Conservation (phyloP, 2,888 invertebrate species). For the Heliconius erato region DNA sequence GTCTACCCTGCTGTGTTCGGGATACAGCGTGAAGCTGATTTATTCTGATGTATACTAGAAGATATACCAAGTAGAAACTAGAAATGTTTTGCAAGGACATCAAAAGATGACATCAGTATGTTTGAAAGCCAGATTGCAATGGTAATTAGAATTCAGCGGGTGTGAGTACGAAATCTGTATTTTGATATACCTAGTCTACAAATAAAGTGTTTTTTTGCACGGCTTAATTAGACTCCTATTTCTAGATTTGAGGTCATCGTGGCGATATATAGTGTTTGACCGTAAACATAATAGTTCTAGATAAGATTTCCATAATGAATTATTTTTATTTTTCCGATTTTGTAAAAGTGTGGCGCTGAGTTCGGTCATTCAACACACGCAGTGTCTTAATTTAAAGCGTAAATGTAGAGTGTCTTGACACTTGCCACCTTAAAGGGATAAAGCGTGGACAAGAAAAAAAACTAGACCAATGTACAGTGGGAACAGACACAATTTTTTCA, state of each 20-base stretch:
- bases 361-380: too few species aligned
- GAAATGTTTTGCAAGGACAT: neutral
- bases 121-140: constrained; percentile 13
- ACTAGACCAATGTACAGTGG: too few species aligned
- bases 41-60: neutral
- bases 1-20: too few species aligned
- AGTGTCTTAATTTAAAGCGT: too few species aligned
- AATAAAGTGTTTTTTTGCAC: neutral
- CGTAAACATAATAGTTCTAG: neutral
- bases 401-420: too few species aligned
- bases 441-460: too few species aligned
- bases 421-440: too few species aligned
- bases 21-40: too few species aligned
- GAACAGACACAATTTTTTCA: too few species aligned
- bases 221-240: neutral
- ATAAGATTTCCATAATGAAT: too few species aligned
- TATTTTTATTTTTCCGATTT: too few species aligned
- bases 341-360: too few species aligned
- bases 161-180: neutral
- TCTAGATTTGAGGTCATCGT: neutral
- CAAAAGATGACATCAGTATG: neutral
- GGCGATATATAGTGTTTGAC: neutral
- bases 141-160: constrained; percentile 21
- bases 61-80: neutral
- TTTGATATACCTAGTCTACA: neutral